Conservation (phyloP, 2,888 invertebrate species). For the Celastrina argiolus region DNA sequence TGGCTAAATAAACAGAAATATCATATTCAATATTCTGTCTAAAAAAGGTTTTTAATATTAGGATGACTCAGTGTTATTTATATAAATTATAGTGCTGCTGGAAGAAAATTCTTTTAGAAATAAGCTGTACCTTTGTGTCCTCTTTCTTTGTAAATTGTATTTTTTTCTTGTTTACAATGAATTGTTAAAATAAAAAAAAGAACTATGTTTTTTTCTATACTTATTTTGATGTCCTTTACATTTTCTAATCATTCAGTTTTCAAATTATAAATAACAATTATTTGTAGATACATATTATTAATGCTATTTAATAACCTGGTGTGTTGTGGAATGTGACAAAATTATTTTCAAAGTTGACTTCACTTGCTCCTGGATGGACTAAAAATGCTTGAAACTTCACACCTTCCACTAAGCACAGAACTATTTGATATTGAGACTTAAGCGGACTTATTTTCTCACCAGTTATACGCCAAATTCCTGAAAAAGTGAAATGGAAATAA, state of each 20-base stretch:
- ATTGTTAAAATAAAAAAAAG: too few species aligned
- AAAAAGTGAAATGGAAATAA: conserved; percentile 18
- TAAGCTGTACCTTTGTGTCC: not conserved
- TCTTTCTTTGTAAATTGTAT: too few species aligned
- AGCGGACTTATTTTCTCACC: conserved; percentile 57
- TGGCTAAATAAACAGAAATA: too few species aligned
- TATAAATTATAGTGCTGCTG: too few species aligned
- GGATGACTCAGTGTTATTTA: too few species aligned
- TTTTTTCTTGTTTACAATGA: too few species aligned
- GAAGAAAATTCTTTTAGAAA: too few species aligned
- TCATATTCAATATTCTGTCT: too few species aligned
- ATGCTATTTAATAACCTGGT: conserved; percentile 62
- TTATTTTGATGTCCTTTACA: too few species aligned
- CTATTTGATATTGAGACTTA: conserved; percentile 48
- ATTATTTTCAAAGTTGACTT: conserved; percentile 39
- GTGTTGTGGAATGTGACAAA: conserved; percentile 51
- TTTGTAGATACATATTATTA: not conserved
- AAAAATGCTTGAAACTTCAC: conserved; percentile 51
- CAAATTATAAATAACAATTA: too few species aligned
- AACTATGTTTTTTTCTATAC: too few species aligned
- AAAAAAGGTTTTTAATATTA: conserved; percentile 1
- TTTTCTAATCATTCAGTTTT: too few species aligned
- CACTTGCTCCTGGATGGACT: conserved; percentile 51
- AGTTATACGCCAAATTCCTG: conserved; percentile 57
- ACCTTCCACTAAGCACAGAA: conserved; percentile 48